Percentiles rank a stretch among this genome's conserved stretches.
These are phyloP conservation scores for Melipona beecheii DNA, from an alignment of 2,888 invertebrate genomes.

Conservation along the genomic window DNA sequence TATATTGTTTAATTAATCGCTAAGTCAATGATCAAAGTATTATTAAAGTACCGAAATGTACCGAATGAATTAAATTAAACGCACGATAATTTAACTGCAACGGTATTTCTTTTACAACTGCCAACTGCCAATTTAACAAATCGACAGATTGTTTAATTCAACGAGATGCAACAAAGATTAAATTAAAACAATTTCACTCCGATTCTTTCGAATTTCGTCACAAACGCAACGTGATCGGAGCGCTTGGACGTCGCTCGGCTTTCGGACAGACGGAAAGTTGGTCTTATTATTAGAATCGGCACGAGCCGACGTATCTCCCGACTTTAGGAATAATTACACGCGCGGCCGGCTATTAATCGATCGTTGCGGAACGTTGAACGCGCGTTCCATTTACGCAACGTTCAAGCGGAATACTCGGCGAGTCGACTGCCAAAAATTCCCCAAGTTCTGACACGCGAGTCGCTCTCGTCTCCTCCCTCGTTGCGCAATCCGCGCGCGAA, in stretches of 20 bases:
- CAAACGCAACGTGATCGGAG: not conserved
- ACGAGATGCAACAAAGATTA: no score
- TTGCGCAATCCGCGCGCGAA: conserved; percentile 24
- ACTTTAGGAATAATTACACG: conserved; percentile 41
- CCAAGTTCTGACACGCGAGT: conserved; percentile 13
- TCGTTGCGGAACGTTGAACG: conserved; percentile 35
- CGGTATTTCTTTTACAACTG: no score
- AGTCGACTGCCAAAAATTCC: conserved; percentile 60
- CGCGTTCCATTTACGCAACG: conserved; percentile 49
- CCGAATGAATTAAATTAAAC: no score
- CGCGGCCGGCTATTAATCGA: conserved; percentile 55
- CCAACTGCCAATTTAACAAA: no score
- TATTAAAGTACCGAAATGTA: no score
- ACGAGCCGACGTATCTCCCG: conserved; percentile 5
- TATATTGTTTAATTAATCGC: no score
- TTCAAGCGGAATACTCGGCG: conserved; percentile 56
- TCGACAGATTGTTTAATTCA: no score
- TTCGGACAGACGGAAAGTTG: not conserved
- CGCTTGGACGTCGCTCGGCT: not conserved
- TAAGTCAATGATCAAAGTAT: no score
- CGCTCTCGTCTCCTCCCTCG: conserved; percentile 16
- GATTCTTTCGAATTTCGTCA: not conserved
- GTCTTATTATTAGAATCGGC: conserved; percentile 3
- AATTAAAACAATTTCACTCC: no score
- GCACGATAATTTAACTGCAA: no score